Evolutionary conservation across 1,140 invertebrate species (phyloP).

Genomic region (Drosophila tristis): DNA sequence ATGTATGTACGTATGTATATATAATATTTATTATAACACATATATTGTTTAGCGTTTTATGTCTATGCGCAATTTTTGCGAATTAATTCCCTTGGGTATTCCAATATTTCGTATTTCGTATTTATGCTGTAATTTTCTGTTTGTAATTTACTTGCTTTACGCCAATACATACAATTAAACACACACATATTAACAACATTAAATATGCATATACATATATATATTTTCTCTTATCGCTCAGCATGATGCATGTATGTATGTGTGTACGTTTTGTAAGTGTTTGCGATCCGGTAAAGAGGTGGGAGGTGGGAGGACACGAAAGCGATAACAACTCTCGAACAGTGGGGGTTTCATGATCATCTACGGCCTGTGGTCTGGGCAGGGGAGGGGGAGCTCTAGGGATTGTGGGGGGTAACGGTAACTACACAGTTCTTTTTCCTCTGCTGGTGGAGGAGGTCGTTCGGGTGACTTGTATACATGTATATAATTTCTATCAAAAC

Average conservation of each 20-base stretch:
- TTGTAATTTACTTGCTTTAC: constrained; percentile 57
- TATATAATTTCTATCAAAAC: constrained; percentile 75
- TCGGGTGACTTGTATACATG: constrained; percentile 31
- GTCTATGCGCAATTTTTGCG: constrained; percentile 29
- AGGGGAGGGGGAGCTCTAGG: no score
- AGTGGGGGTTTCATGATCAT: not conserved
- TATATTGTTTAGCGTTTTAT: constrained; percentile 20
- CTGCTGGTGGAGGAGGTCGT: not conserved
- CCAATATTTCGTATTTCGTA: constrained; percentile 15
- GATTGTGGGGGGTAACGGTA: not conserved
- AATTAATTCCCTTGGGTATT: constrained; percentile 36
- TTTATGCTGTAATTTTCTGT: constrained; percentile 24
- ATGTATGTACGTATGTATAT: constrained; percentile 40
- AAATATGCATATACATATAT: constrained; percentile 61
- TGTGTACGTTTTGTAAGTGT: constrained; percentile 6
- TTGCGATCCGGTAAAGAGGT: no score
- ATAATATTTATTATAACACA: constrained; percentile 33
- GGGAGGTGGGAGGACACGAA: not conserved
- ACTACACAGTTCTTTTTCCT: constrained; percentile 6
- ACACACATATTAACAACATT: constrained; percentile 73
- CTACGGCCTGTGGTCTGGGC: not conserved
- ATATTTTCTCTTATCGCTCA: constrained; percentile 36
- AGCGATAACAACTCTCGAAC: not conserved
- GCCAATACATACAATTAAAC: constrained; percentile 52
- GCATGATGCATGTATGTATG: constrained; percentile 18